Conservation (phyloP, 2,113 vertebrate species). For the Odocoileus hemionus region DNA sequence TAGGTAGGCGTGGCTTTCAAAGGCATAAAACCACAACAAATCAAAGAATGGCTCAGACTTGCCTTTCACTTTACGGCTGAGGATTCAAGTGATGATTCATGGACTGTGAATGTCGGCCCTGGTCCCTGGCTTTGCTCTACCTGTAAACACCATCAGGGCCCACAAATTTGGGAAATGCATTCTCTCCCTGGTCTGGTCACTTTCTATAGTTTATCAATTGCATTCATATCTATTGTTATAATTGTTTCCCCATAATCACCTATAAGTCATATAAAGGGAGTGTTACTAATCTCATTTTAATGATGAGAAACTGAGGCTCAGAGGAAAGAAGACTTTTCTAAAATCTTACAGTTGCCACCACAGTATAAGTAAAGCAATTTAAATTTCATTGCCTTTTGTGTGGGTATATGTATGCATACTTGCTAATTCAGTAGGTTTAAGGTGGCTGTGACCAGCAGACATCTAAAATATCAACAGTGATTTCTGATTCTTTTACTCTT, state of each 20-base stretch:
- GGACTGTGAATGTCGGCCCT: background rate
- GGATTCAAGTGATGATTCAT: slow-evolving; percentile 49
- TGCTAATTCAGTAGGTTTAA: background rate
- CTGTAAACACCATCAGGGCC: background rate
- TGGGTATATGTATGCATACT: background rate
- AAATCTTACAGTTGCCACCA: background rate
- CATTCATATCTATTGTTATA: background rate
- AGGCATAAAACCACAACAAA: slow-evolving; percentile 36
- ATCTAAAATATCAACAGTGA: background rate
- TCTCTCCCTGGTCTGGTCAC: background rate
- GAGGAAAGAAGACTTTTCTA: background rate
- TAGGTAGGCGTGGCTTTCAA: slow-evolving; percentile 21
- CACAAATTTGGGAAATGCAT: background rate
- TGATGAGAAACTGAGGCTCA: background rate
- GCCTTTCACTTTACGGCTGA: slow-evolving; percentile 29
- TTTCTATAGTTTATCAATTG: background rate
- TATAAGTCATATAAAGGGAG: background rate
- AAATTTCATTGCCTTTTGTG: background rate
- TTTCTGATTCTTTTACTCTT: background rate
- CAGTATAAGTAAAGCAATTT: background rate
- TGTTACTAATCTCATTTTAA: background rate
- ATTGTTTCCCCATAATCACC: background rate
- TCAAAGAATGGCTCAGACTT: slow-evolving; percentile 49
- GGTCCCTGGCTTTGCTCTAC: background rate
- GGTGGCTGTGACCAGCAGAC: background rate